phyloP scores from a whole-genome alignment of 2,888 invertebrate genomes.

The Leucophora obtusa region DNA sequence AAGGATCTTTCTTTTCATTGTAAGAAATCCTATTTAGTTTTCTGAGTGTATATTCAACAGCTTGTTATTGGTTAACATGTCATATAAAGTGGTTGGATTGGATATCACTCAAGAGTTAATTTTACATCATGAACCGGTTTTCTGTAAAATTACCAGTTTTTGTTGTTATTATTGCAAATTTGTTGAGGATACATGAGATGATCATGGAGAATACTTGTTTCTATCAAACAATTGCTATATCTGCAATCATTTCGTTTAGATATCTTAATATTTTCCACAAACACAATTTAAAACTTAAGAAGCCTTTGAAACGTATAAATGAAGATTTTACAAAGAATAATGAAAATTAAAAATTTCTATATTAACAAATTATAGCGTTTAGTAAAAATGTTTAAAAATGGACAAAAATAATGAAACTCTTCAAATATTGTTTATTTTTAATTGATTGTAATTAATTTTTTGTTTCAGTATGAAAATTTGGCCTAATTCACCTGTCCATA shows the following conservation, averaged over 20 bases:
- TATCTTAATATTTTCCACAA: neutral
- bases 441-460: conserved; percentile 9
- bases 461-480: conserved; percentile 77
- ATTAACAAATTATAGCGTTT: neutral
- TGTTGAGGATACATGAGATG: neutral
- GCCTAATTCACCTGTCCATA: conserved; percentile 78
- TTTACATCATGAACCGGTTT: conserved; percentile 24
- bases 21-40: too few species aligned
- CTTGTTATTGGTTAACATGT: neutral
- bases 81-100: neutral
- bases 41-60: too few species aligned
- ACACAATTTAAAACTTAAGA: neutral
- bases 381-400: neutral
- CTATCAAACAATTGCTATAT: neutral
- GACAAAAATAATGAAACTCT: too few species aligned
- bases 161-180: neutral
- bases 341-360: conserved; percentile 8
- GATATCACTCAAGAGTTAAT: neutral
- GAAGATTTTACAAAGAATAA: neutral
- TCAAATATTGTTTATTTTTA: too few species aligned
- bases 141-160: conserved; percentile 8
- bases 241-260: neutral
- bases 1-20: too few species aligned
- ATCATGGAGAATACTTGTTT: neutral
- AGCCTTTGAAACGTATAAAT: conserved; percentile 6